Evolutionary conservation across 2,888 invertebrate genomes (phyloP).

Genomic region (Xanthia togata): DNA sequence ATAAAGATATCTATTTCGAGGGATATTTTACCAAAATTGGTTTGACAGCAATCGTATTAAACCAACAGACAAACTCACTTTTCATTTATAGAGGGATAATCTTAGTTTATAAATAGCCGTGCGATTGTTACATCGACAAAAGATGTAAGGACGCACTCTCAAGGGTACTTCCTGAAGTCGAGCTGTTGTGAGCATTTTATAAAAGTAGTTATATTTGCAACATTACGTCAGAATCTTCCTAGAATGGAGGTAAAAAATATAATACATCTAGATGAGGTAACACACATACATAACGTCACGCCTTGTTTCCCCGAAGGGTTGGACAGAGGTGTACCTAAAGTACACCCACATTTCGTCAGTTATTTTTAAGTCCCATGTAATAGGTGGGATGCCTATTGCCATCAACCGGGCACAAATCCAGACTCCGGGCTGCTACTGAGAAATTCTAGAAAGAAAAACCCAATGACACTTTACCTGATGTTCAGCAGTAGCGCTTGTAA

Average conservation of each 20-base stretch:
- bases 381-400: too few species aligned
- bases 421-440: too few species aligned
- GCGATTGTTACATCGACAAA: slow-evolving; percentile 32
- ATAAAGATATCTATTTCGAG: background rate
- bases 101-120: slow-evolving; percentile 15
- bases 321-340: too few species aligned
- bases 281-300: too few species aligned
- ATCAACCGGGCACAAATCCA: too few species aligned
- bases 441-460: too few species aligned
- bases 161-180: slow-evolving; percentile 49
- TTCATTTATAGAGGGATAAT: slow-evolving; percentile 21
- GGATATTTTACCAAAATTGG: background rate
- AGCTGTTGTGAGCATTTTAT: background rate
- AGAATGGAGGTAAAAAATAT: background rate
- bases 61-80: slow-evolving; percentile 2
- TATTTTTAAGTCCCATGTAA: too few species aligned
- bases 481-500: too few species aligned
- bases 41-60: background rate
- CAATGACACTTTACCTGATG: too few species aligned
- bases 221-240: slow-evolving; percentile 30
- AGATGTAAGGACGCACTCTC: slow-evolving; percentile 48
- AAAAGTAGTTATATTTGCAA: slow-evolving; percentile 19
- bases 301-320: too few species aligned
- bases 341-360: too few species aligned
- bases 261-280: background rate